phyloP scores from a whole-genome alignment of 2,113 vertebrate species.

The Mustelus asterias region DNA sequence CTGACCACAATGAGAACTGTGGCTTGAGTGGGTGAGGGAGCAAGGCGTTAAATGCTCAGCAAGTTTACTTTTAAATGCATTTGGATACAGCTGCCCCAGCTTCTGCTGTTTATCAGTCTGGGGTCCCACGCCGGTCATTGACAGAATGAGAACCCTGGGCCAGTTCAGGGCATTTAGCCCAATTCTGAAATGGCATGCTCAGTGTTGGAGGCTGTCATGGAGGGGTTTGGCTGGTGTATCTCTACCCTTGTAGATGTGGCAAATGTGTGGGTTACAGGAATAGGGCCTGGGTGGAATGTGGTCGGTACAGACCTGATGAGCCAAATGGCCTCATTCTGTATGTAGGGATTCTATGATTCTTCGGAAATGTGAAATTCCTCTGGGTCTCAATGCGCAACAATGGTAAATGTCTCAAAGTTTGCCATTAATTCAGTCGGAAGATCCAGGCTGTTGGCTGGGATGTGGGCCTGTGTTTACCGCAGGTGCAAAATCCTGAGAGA shows the following conservation, averaged over 20 bases:
- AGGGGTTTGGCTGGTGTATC: background rate
- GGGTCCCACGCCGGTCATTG: background rate
- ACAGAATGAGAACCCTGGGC: background rate
- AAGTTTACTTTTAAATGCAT: background rate
- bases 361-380: background rate
- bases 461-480: too few relatives aligned
- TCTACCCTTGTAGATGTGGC: background rate
- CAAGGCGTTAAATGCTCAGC: background rate
- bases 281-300: too few relatives aligned
- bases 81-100: background rate
- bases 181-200: background rate
- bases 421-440: too few relatives aligned
- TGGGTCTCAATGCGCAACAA: background rate
- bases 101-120: background rate
- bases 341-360: too few relatives aligned
- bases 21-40: background rate
- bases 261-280: too few relatives aligned
- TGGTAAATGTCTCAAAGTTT: too few relatives aligned
- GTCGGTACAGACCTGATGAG: too few relatives aligned
- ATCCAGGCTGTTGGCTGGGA: too few relatives aligned
- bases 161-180: too few relatives aligned
- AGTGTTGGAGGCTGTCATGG: background rate
- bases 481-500: too few relatives aligned
- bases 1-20: background rate
- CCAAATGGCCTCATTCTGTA: too few relatives aligned